Conservation (phyloP, 1,140 invertebrate genomes). For the Venturia canescens region DNA sequence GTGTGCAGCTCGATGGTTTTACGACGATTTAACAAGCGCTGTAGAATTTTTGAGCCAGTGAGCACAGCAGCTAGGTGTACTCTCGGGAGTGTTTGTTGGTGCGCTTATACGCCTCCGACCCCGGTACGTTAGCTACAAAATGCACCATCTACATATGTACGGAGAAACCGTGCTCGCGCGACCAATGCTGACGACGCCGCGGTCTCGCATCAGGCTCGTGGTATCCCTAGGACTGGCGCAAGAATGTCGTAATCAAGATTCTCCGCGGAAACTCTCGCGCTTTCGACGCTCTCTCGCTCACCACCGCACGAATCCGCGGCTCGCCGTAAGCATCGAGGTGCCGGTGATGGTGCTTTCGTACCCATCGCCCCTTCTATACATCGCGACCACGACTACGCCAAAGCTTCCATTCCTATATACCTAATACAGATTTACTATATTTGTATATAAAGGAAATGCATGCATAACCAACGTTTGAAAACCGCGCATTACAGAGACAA, state of each 20-base stretch:
- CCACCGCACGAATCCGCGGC: conserved; percentile 27
- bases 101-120: background rate
- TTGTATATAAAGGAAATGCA: background rate
- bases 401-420: background rate
- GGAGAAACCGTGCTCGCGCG: conserved; percentile 14
- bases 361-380: conserved; percentile 27
- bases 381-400: conserved; percentile 40
- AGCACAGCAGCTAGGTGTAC: background rate
- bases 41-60: conserved; percentile 28
- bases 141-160: too few relatives aligned
- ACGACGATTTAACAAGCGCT: conserved; percentile 49
- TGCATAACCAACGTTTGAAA: background rate
- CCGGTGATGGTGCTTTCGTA: background rate
- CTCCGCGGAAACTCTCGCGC: conserved; percentile 48
- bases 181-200: conserved; percentile 16
- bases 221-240: conserved; percentile 42
- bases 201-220: conserved; percentile 39
- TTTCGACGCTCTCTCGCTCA: conserved; percentile 30
- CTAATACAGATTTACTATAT: background rate
- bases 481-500: background rate
- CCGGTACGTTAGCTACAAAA: background rate
- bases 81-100: background rate
- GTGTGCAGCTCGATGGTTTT: conserved; percentile 45
- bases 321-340: conserved; percentile 21
- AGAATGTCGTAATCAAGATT: conserved; percentile 48